A percentile compares a stretch with the other conserved stretches of the same genome.
These are phyloP conservation scores for Caenorhabditis doughertyi DNA, from an alignment of 2,888 invertebrate species.

Conservation along the genomic window DNA sequence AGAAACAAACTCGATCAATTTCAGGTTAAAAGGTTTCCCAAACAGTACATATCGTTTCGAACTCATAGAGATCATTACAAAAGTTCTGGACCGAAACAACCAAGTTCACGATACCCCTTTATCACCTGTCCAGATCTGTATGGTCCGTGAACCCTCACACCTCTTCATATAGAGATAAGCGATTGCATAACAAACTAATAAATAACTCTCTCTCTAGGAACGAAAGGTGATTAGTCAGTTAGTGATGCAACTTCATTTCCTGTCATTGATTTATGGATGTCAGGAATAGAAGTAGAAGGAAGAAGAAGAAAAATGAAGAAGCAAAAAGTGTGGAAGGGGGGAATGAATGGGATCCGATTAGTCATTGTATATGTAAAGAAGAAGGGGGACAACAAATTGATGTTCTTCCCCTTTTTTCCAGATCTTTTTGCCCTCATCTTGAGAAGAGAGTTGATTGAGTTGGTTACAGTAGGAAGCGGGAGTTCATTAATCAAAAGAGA, in stretches of 20 bases:
- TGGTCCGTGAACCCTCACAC: not conserved
- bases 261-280: slow-evolving; percentile 36
- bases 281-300: too few species aligned
- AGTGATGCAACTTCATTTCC: slow-evolving; percentile 2
- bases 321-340: slow-evolving; percentile 4
- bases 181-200: slow-evolving; percentile 7
- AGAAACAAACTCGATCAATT: too few species aligned
- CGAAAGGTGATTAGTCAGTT: slow-evolving; percentile 25
- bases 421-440: not conserved
- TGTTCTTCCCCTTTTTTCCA: slow-evolving; percentile 36
- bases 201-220: too few species aligned
- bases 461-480: slow-evolving; percentile 40
- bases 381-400: slow-evolving; percentile 14
- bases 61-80: too few species aligned
- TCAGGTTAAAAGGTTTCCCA: too few species aligned
- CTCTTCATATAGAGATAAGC: not conserved
- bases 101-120: too few species aligned
- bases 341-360: slow-evolving; percentile 33
- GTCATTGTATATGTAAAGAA: slow-evolving; percentile 23
- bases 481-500: slow-evolving; percentile 51
- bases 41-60: too few species aligned
- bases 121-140: not conserved
- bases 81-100: too few species aligned
- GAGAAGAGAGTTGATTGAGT: not conserved
- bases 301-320: not conserved